A percentile compares a stretch with the other conserved stretches of the same genome.
Conservation (phyloP, 2,113 vertebrate genomes). For the Lonchura striata region DNA sequence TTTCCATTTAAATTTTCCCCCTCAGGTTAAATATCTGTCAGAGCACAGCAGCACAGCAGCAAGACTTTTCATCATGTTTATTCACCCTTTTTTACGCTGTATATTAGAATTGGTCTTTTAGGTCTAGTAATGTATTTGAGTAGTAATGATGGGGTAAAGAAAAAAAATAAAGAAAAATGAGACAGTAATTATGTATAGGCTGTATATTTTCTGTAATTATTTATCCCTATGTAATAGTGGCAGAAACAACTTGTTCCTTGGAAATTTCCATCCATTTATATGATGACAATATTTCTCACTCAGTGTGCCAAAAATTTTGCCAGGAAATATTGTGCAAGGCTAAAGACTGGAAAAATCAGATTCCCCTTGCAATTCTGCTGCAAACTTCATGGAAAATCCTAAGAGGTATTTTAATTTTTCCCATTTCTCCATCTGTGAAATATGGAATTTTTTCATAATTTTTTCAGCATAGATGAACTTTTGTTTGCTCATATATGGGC, state of each 20-base stretch:
- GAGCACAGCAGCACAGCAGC: background rate
- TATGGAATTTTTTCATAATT: background rate
- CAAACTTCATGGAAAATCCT: background rate
- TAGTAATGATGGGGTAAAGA: background rate
- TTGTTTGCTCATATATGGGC: background rate
- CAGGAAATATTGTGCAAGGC: background rate
- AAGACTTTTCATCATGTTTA: background rate
- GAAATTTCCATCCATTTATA: background rate
- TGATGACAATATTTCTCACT: background rate
- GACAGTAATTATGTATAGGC: background rate
- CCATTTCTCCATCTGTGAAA: background rate
- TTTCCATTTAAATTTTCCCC: background rate
- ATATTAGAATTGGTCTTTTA: background rate
- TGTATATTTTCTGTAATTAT: background rate
- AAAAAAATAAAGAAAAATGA: background rate
- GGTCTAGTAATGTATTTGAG: background rate
- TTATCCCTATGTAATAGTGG: background rate
- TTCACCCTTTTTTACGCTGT: background rate
- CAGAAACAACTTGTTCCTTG: background rate
- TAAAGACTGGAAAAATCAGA: background rate
- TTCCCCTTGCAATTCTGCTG: background rate
- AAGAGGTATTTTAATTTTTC: background rate
- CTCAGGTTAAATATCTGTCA: background rate
- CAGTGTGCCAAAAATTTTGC: background rate
- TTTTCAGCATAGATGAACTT: background rate